Evolutionary conservation across 2,888 invertebrate species (phyloP).

Genomic region (Carpatolechia fugitivella): DNA sequence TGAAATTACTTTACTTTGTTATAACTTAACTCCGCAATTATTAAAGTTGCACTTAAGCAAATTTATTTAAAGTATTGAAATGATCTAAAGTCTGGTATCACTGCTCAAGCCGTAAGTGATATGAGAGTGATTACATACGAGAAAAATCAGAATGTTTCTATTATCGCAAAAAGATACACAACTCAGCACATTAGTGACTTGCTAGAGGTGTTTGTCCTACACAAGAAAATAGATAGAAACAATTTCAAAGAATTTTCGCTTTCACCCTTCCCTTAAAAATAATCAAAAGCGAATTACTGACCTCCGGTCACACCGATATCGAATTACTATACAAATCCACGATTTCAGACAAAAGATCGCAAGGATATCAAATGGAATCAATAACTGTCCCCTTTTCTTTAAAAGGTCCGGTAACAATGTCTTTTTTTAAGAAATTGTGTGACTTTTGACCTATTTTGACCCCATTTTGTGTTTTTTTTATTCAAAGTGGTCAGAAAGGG

Average conservation of each 20-base stretch:
- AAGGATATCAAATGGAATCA: slow-evolving; percentile 37
- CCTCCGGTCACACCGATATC: slow-evolving; percentile 69
- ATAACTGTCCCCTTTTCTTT: slow-evolving; percentile 54
- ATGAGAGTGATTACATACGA: too few species aligned
- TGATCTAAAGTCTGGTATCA: too few species aligned
- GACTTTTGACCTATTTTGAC: slow-evolving; percentile 53
- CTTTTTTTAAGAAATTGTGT: slow-evolving; percentile 33
- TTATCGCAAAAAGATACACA: too few species aligned
- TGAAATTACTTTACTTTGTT: too few species aligned
- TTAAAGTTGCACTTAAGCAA: too few species aligned
- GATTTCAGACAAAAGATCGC: slow-evolving; percentile 54
- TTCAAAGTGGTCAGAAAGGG: slow-evolving; percentile 55
- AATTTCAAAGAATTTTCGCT: background rate
- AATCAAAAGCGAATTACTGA: slow-evolving; percentile 36
- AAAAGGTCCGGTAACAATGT: slow-evolving; percentile 20
- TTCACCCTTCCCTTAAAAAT: background rate
- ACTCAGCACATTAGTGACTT: too few species aligned
- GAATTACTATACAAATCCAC: slow-evolving; percentile 52
- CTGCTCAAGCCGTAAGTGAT: too few species aligned
- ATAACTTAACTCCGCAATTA: too few species aligned
- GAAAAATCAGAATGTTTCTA: too few species aligned
- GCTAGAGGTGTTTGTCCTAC: too few species aligned
- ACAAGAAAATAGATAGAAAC: too few species aligned
- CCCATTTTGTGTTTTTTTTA: slow-evolving; percentile 44
- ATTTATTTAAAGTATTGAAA: too few species aligned